Conservation (phyloP, 2,113 vertebrate genomes). For the Chloebia gouldiae region DNA sequence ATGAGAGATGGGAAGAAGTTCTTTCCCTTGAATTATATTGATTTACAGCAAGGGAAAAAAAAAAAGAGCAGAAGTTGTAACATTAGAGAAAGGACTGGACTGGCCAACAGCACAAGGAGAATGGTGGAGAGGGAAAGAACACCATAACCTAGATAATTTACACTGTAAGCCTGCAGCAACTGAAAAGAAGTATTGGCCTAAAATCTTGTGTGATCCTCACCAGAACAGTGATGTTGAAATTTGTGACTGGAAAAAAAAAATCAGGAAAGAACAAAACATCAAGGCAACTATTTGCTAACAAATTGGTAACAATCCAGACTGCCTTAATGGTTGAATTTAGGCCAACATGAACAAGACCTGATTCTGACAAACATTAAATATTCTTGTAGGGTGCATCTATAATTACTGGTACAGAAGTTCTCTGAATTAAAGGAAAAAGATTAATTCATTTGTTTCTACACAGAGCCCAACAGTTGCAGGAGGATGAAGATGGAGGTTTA, state of each 20-base stretch:
- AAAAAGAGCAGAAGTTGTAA: neutral
- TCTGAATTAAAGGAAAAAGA: neutral
- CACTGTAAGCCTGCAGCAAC: neutral
- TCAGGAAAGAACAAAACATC: neutral
- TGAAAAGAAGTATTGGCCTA: neutral
- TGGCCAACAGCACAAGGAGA: neutral
- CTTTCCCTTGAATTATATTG: neutral
- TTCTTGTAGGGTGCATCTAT: neutral
- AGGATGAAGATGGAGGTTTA: neutral
- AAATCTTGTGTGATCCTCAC: neutral
- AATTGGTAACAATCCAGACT: neutral
- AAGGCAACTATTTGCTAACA: neutral
- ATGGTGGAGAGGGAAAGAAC: neutral
- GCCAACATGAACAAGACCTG: neutral
- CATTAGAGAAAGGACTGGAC: neutral
- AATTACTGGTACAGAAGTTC: neutral
- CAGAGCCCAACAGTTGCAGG: neutral
- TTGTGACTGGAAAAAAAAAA: too few relatives aligned
- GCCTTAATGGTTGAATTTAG: neutral
- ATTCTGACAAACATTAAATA: neutral
- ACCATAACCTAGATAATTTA: neutral
- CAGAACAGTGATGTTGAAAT: neutral
- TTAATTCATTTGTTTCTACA: neutral
- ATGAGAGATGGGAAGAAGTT: slow-evolving; percentile 19
- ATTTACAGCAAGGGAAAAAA: neutral